Base-by-base conservation (phyloP, 2,797 vertebrate species). In the Coregonus ussuriensis region DNA sequence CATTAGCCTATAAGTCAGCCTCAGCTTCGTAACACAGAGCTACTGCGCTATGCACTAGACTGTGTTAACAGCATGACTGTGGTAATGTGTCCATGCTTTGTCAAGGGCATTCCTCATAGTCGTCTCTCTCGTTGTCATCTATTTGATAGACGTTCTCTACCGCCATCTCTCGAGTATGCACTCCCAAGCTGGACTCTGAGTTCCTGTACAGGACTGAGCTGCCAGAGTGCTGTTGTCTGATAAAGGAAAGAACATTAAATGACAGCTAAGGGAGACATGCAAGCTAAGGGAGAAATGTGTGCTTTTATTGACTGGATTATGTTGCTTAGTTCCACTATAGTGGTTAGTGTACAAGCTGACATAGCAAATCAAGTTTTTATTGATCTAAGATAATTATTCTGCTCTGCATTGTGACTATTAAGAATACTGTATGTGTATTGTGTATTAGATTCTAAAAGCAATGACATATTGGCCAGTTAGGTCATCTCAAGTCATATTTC, bases 111-210 rank as follows among this genome's bases (percentile, higher is more conserved):
- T 71, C 41, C n/a, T 71, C 37, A 29, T 71, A 71, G 41, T 14
- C 41, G 4, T 4, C 91, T 62, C 79, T 74, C 16, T 80, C 80
- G 25, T 71, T 72, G 35, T 75, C 6, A 2, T 88, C 84, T 3
- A 90, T 68, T 54, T 93, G 79, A 76, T 93, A 93, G 82, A 93
- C 9, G 79, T 91, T 93, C 6, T 92, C 92, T 68, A 80, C 76
- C 0, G 54, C 78, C 0, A 78, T 68, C 1, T 18, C 35, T 21
- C 71, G 80, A 51, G 37, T 74, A 7, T 86, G 75, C 9, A 90
- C 76, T 6, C 85, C 82, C 62, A 85, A 21, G 2, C 62, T 74
- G 33, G 82, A 75, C 0, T 75, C n/a, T 0, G 82, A 72, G 51
- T 83, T 81, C 9, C 41, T 82, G 79, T 84, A 86, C 31, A 25